Evolutionary conservation across 2,888 invertebrate species (phyloP).

Genomic region (Podotricha telesiphe): DNA sequence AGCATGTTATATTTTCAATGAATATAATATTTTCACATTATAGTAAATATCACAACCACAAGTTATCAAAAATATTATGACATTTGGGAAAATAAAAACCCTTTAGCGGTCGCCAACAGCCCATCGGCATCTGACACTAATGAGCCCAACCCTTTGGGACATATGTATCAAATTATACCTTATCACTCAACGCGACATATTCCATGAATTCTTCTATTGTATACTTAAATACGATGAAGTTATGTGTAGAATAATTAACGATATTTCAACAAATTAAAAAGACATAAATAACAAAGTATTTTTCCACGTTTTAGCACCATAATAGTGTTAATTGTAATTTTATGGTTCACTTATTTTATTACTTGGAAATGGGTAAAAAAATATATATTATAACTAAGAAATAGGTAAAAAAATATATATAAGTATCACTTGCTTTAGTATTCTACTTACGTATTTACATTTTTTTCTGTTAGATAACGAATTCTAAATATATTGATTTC

Average conservation of each 20-base stretch:
- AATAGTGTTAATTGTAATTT: constrained; percentile 5
- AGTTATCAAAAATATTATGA: constrained; percentile 29
- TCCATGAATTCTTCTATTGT: constrained; percentile 24
- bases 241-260: constrained; percentile 26
- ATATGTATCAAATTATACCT: constrained; percentile 75
- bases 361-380: too few species aligned
- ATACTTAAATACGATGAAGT: constrained; percentile 25
- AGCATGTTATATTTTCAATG: too few species aligned
- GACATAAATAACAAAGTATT: not conserved
- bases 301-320: constrained; percentile 8
- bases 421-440: not conserved
- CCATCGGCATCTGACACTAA: constrained; percentile 66
- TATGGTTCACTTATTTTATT: constrained; percentile 9
- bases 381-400: too few species aligned
- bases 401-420: too few species aligned
- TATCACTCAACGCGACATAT: constrained; percentile 57
- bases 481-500: too few species aligned
- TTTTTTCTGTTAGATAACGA: too few species aligned
- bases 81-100: constrained; percentile 37
- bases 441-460: too few species aligned
- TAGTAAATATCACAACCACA: not conserved
- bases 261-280: constrained; percentile 15
- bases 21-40: not conserved
- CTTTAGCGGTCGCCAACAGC: constrained; percentile 37
- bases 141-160: constrained; percentile 73